Evolutionary conservation across 2,113 vertebrate species (phyloP).

Genomic region (Thinocorus orbignyianus): DNA sequence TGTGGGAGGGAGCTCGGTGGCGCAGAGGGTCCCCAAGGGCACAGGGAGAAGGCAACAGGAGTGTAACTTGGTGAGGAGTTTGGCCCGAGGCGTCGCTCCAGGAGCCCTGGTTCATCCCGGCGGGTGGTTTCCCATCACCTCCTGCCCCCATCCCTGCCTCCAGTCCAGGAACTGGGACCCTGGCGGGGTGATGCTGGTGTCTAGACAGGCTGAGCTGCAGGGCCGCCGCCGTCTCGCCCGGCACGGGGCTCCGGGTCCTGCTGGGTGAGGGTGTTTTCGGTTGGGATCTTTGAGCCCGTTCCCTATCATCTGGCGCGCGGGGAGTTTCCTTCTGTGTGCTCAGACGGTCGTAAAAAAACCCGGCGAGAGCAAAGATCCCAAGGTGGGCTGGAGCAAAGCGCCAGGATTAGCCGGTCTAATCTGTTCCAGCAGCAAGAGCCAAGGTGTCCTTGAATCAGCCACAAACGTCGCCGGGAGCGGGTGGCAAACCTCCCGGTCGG

Average conservation of each 20-base stretch:
- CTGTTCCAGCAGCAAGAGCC: not conserved
- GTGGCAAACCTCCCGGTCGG: not conserved
- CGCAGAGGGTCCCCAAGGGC: not conserved
- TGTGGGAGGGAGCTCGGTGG: not conserved
- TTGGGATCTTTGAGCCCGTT: not conserved
- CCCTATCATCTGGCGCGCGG: not conserved
- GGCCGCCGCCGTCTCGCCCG: not conserved
- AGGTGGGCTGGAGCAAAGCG: not conserved
- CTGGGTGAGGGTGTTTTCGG: not conserved
- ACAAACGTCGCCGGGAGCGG: accelerated
- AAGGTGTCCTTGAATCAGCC: not conserved
- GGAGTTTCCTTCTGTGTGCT: not conserved
- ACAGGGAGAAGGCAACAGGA: too few species aligned
- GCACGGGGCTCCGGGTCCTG: not conserved
- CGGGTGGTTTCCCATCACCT: not conserved
- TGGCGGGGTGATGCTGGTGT: not conserved
- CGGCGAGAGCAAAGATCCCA: constrained; percentile 25
- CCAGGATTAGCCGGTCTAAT: not conserved
- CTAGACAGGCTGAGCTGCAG: constrained; percentile 24
- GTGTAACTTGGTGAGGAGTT: not conserved
- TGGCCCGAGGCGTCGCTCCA: not conserved
- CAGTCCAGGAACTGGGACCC: not conserved
- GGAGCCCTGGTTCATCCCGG: not conserved
- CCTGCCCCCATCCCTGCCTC: not conserved
- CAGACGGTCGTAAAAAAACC: not conserved